Conservation (phyloP, 2,888 invertebrate genomes). For the Drosophila monieri region DNA sequence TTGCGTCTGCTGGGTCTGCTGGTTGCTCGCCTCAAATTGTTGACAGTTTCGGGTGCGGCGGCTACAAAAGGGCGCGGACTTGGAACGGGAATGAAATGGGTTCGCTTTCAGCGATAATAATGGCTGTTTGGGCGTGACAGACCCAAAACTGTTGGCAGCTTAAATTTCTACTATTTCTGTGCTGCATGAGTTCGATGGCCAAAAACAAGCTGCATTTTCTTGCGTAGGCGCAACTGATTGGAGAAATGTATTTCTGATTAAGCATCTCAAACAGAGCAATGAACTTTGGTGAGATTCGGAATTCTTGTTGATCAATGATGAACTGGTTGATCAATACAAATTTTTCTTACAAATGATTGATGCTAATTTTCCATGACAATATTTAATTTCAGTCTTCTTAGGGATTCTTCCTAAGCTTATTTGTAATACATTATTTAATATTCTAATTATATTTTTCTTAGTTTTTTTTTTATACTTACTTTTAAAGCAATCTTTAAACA, state of each 20-base stretch:
- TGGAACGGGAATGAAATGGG: constrained; percentile 37
- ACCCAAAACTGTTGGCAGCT: constrained; percentile 42
- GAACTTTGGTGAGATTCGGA: constrained; percentile 33
- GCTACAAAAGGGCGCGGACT: constrained; percentile 69
- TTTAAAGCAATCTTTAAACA: no score
- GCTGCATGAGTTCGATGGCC: constrained; percentile 47
- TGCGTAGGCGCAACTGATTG: constrained; percentile 41
- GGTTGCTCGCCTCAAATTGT: constrained; percentile 53
- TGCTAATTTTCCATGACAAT: no score
- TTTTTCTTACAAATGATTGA: no score
- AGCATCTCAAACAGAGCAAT: constrained; percentile 45
- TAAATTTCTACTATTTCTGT: constrained; percentile 52
- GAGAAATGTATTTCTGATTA: constrained; percentile 24
- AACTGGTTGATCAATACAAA: no score
- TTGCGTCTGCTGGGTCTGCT: constrained; percentile 20
- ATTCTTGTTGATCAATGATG: no score
- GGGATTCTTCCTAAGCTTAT: no score
- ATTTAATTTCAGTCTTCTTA: no score
- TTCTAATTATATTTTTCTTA: background rate
- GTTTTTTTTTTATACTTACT: no score
- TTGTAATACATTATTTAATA: no score
- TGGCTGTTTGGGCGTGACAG: constrained; percentile 51
- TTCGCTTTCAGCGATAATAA: constrained; percentile 66
- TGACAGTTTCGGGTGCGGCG: constrained; percentile 72
- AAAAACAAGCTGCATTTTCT: constrained; percentile 67